Evolutionary conservation across 2,113 vertebrate species (phyloP).

Genomic region (Neolamprologus toae): DNA sequence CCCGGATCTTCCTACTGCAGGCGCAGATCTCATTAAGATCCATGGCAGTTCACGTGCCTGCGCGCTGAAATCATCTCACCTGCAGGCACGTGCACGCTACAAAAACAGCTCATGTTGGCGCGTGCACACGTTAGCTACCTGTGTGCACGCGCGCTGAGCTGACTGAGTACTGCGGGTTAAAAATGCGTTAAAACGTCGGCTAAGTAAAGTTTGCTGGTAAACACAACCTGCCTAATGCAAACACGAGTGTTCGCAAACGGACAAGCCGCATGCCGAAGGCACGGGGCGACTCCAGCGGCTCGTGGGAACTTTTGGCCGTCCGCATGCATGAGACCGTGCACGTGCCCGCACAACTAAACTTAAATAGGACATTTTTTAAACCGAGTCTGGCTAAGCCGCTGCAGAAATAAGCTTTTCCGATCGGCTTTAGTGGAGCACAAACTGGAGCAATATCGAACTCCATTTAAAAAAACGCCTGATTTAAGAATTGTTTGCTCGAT

Average conservation of each 20-base stretch:
- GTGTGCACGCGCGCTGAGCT: background rate
- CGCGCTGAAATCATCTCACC: background rate
- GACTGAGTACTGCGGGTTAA: background rate
- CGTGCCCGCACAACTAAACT: background rate
- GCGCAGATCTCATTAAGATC: background rate
- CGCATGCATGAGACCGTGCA: background rate
- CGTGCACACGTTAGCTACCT: background rate
- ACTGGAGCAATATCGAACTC: background rate
- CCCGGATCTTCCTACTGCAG: background rate
- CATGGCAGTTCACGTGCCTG: background rate
- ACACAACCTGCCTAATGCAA: background rate
- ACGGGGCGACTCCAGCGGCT: background rate
- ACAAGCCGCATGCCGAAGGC: background rate
- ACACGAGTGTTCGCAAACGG: background rate
- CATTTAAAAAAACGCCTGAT: background rate
- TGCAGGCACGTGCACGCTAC: background rate
- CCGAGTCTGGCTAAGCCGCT: background rate
- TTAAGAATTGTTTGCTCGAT: background rate
- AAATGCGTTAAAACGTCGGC: background rate
- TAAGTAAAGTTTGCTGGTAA: background rate
- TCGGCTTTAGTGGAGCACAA: background rate
- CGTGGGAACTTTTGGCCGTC: background rate
- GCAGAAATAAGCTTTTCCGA: background rate
- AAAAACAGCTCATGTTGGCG: background rate
- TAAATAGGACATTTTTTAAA: background rate